Conservation (phyloP, 2,113 vertebrate genomes). For the Rhinolophus ferrumequinum region DNA sequence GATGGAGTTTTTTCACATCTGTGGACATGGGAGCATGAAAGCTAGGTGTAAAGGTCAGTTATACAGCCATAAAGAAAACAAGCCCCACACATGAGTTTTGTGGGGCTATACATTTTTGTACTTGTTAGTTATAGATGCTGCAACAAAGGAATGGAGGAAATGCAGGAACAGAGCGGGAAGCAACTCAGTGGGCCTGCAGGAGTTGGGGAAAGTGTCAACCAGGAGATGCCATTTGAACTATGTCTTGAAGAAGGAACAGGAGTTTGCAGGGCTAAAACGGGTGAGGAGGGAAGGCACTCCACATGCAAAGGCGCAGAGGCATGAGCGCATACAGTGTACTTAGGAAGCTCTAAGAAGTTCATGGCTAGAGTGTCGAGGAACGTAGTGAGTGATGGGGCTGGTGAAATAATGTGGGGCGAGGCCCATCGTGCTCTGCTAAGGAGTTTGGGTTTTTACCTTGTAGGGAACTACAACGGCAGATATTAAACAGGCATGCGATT, state of each 20-base stretch:
- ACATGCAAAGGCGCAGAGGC: neutral
- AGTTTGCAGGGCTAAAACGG: neutral
- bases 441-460: neutral
- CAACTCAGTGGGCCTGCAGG: neutral
- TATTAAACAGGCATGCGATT: neutral
- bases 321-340: neutral
- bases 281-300: neutral
- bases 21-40: neutral
- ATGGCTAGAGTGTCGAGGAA: neutral
- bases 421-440: neutral
- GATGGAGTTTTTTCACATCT: neutral
- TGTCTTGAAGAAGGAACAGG: neutral
- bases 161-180: neutral
- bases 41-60: neutral
- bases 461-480: neutral
- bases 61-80: neutral
- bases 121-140: neutral
- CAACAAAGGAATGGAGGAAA: neutral
- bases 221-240: neutral
- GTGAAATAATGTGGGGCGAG: neutral
- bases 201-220: neutral
- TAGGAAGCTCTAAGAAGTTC: neutral
- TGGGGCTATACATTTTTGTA: neutral
- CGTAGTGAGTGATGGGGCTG: neutral
- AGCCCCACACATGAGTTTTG: neutral